Percentiles rank a stretch among this genome's conserved stretches.
phyloP scores from a whole-genome alignment of 2,797 vertebrate species.

The Threskiornis aethiopicus region DNA sequence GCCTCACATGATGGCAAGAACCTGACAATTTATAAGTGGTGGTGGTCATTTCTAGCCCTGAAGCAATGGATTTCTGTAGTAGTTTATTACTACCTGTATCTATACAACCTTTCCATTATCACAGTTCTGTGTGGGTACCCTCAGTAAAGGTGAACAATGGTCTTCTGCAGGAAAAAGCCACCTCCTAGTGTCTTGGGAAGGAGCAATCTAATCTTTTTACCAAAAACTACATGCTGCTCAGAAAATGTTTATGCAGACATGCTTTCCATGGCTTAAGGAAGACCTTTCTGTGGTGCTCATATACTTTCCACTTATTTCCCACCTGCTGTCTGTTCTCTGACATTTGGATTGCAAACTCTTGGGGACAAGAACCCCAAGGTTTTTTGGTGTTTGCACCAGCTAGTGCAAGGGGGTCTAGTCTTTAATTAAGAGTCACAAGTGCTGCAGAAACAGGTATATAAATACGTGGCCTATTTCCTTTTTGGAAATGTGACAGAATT shows the following conservation, averaged over 20 bases:
- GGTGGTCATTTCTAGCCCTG: background rate
- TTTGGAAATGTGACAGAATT: background rate
- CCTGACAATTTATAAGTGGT: background rate
- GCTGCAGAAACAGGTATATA: background rate
- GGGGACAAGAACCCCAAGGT: background rate
- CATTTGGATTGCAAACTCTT: background rate
- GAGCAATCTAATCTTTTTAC: background rate
- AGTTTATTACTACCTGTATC: background rate
- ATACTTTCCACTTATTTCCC: background rate
- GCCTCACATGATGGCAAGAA: background rate
- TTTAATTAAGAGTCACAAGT: background rate
- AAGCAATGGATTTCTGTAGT: background rate
- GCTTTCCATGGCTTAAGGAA: background rate
- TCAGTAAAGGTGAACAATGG: background rate
- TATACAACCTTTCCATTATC: background rate
- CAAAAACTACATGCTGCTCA: background rate
- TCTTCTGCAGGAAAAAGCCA: background rate
- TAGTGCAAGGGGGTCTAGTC: background rate
- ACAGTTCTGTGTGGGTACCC: background rate
- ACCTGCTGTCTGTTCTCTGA: background rate
- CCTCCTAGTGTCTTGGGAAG: background rate
- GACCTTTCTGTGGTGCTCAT: background rate
- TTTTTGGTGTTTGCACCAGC: background rate
- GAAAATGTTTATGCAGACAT: background rate
- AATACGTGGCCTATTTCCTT: background rate